Evolutionary conservation across 2,797 vertebrate genomes (phyloP), one percentile per base, ranked within the genome.

Genomic region (Pangasius macronema): DNA sequence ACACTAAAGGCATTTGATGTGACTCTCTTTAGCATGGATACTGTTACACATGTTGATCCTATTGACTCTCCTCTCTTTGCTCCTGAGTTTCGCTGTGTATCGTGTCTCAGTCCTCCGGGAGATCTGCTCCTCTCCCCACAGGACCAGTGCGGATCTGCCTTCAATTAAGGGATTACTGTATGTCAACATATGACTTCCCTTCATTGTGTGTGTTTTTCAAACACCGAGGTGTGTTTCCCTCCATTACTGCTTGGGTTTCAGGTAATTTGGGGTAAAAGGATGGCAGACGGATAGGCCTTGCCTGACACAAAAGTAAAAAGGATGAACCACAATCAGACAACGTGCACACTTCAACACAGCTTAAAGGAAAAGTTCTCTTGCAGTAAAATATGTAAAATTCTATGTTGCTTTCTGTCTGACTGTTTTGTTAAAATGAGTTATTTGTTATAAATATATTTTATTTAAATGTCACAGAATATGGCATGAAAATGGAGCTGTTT

Each of bases 81-180:
- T 89, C 55, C 46, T 65, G 49, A 75, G 77, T 76, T 75, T 90
- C 30, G 61, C 55, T 87, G 82, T 75, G 83, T 89, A 85, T 86
- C 65, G 4, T 76, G 79, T 87, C 85, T 86, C 75, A 77, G 68
- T 86, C 86, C 86, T 91, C 39, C 2, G 87, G 90, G 82, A 87
- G 57, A 84, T 67, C 83, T 77, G 79, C 55, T 87, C 55, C 90
- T 93, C 92, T 88, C 86, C 91, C 93, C 89, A 90, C 88, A 90
- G 88, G 89, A 75, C 86, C 87, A 36, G 61, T 85, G 87, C 89
- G 88, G 91, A 89, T 91, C 92, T 93, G 93, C 68, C 86, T 92
- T 90, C 89, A 91, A 87, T 89, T 92, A 93, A 89, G 89, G 91
- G 92, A 94, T 95, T 94, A 94, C 92, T 91, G 92, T 92, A 92